These are phyloP conservation scores for Macropis europaea DNA, from an alignment of 2,888 invertebrate species.

Conservation along the genomic window DNA sequence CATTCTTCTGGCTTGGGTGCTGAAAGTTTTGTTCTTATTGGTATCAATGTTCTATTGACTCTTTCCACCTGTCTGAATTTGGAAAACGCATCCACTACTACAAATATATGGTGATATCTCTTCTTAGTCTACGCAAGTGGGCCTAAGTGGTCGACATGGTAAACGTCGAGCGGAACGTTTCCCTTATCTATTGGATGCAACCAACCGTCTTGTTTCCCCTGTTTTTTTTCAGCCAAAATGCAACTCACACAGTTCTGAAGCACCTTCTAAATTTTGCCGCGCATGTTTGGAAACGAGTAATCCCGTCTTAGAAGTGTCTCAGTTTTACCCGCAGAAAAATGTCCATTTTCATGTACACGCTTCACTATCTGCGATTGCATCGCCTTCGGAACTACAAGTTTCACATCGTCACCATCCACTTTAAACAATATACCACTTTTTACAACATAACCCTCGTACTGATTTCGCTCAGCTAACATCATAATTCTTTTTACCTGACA, in stretches of 20 bases:
- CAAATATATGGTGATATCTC: background rate
- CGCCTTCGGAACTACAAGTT: background rate
- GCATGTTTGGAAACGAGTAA: background rate
- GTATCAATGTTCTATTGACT: constrained; percentile 54
- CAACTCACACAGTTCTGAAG: background rate
- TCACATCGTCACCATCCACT: background rate
- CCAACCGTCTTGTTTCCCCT: background rate
- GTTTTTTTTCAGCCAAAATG: background rate
- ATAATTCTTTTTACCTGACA: background rate
- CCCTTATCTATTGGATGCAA: background rate
- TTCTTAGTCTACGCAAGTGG: background rate
- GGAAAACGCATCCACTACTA: background rate
- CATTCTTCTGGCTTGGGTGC: constrained; percentile 30
- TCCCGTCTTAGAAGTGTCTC: background rate
- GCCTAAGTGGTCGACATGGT: constrained; percentile 3
- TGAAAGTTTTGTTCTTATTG: constrained; percentile 70
- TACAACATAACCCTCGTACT: background rate
- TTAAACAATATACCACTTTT: background rate
- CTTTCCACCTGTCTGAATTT: constrained; percentile 44
- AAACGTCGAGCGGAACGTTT: background rate
- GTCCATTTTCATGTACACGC: background rate
- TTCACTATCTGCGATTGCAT: background rate
- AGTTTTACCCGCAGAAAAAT: background rate
- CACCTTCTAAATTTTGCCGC: background rate
- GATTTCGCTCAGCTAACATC: no score